Base-by-base conservation (phyloP, 2,888 invertebrate genomes). In the Linnaemya vulpina region DNA sequence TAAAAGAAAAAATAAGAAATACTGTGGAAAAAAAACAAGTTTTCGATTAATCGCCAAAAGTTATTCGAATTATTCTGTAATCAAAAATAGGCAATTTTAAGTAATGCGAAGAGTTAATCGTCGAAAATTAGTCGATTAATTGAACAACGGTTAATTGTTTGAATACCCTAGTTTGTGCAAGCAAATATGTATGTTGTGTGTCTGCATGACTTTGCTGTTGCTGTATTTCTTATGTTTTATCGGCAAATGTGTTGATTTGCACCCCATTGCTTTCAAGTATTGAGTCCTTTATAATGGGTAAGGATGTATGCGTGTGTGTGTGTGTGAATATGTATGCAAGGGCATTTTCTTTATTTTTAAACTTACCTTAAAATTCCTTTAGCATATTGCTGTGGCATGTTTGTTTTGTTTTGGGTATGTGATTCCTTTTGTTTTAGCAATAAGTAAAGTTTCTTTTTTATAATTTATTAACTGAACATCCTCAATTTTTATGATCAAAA, bases 191-290 rank as follows among this genome's bases (percentile, higher is more conserved):
- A 25, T 8, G 13, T 17, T 43, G 25, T 38, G 76, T 67, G 65
- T 68, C 68, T 79, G 70, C 75, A 74, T 73, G 51, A 49, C 60
- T 67, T 83, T 71, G 43, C 25, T 71, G 38, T 70, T 75, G 46
- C 17, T 63, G 63, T 62, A 70, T 70, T 51, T 78, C 51, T 68
- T 51, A 38, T 25, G 49, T 80, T 80, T 2, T 5, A 40, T 67
- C 67, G 62, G 43, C 71, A 71, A 71, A 81, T 77, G 77, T 81
- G 76, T 78, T 77, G 84, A 84, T 81, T 73, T 74, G 77, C 84
- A 77, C 84, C 84, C 84, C 68, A 81, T 84, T 68, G 81, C 58
- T 84, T 68, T 62, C 10, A 70, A 77, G 62, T 51, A 68, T 58
- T 70, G 20, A 80, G 60, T 71, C 40, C 71, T 65, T 58, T 58